Evolutionary conservation across 2,888 invertebrate species (phyloP).

Genomic region (Pollenia labialis): DNA sequence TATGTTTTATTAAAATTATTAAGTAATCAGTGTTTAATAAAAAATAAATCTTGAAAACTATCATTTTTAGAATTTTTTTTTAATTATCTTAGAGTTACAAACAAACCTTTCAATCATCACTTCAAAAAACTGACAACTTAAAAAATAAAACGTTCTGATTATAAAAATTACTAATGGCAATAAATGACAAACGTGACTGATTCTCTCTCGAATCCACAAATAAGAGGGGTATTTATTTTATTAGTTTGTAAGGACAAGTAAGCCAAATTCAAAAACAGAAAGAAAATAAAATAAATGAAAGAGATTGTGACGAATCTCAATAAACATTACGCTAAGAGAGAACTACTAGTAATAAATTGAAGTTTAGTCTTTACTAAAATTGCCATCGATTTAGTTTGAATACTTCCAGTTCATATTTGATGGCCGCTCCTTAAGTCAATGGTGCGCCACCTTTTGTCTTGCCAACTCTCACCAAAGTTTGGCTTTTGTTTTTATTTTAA

Average conservation of each 20-base stretch:
- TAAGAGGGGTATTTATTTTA: not conserved
- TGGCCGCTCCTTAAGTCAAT: constrained; percentile 60
- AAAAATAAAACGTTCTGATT: constrained; percentile 56
- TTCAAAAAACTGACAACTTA: constrained; percentile 18
- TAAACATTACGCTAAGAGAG: constrained; percentile 3
- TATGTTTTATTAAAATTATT: no score
- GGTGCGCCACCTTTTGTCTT: constrained; percentile 40
- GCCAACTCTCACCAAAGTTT: constrained; percentile 10
- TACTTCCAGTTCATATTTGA: constrained; percentile 51
- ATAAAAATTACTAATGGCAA: constrained; percentile 55
- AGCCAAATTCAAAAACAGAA: not conserved
- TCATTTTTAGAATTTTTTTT: no score
- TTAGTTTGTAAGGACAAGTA: not conserved
- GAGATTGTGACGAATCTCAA: constrained; percentile 28
- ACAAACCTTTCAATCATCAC: not conserved
- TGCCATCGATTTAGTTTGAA: constrained; percentile 70
- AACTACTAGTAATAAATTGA: constrained; percentile 15
- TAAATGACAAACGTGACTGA: constrained; percentile 55
- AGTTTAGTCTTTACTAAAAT: constrained; percentile 61
- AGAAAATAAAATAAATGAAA: constrained; percentile 4
- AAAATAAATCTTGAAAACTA: no score
- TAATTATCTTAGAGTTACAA: no score
- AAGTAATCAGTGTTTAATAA: no score
- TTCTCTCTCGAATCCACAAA: not conserved
- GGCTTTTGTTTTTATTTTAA: constrained; percentile 34